Conservation (phyloP, 2,113 vertebrate genomes). For the Xenotilapia longispinis region DNA sequence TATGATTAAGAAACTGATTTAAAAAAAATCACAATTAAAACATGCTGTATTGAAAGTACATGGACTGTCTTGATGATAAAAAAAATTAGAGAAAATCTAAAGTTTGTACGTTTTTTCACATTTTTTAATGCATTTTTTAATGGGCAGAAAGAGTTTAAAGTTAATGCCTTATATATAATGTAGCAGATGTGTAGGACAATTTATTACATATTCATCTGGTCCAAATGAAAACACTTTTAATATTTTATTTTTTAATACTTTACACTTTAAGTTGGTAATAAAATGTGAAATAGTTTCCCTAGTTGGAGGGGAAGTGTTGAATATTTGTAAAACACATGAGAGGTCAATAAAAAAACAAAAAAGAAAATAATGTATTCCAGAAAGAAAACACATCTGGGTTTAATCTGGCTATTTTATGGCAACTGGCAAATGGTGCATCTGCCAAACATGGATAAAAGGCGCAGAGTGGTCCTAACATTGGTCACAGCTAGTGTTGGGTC, state of each 20-base stretch:
- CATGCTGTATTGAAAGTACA: not conserved
- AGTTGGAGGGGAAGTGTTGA: not conserved
- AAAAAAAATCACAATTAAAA: not conserved
- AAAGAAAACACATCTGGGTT: not conserved
- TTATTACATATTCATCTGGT: not conserved
- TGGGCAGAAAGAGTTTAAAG: not conserved
- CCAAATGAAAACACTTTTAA: not conserved
- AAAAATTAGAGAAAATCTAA: not conserved
- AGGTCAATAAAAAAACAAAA: not conserved
- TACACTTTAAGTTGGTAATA: not conserved
- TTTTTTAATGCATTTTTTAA: not conserved
- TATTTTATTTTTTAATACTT: not conserved
- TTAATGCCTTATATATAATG: not conserved
- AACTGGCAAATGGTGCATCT: not conserved
- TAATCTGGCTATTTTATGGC: not conserved
- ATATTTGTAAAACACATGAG: not conserved
- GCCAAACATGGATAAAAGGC: not conserved
- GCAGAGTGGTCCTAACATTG: not conserved
- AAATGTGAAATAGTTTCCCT: fast-evolving
- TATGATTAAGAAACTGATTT: not conserved
- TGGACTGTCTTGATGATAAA: fast-evolving
- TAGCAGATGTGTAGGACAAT: not conserved
- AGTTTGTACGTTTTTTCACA: not conserved
- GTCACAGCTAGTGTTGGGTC: not conserved
- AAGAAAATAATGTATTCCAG: not conserved